phyloP scores from a whole-genome alignment of 2,797 vertebrate species.

The Pyrocephalus nanus region DNA sequence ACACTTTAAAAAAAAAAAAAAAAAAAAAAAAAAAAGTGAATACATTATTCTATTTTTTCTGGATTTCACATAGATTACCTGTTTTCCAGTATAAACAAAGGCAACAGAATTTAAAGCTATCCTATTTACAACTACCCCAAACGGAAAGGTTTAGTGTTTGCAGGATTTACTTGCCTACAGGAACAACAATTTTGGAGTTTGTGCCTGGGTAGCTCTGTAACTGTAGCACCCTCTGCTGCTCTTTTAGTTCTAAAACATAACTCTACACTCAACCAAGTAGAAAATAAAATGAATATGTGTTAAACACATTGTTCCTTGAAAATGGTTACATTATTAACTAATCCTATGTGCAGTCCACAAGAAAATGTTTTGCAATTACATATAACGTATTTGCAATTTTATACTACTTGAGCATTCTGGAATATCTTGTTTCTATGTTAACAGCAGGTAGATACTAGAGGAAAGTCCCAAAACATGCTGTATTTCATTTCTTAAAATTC shows the following conservation, averaged over 20 bases:
- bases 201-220: conserved; percentile 54
- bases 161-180: not conserved
- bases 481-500: not conserved
- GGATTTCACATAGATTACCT: not conserved
- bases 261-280: not conserved
- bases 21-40: not conserved
- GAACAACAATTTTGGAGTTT: not conserved
- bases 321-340: not conserved
- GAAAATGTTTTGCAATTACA: not conserved
- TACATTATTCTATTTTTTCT: not conserved
- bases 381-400: not conserved
- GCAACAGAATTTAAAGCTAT: not conserved
- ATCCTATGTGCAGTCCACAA: not conserved
- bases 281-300: not conserved
- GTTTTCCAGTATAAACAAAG: not conserved
- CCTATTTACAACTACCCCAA: not conserved
- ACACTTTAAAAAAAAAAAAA: not conserved
- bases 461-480: not conserved
- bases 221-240: conserved; percentile 79
- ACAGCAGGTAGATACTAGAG: not conserved
- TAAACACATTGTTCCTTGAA: not conserved
- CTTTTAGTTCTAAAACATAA: conserved; percentile 40
- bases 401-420: not conserved
- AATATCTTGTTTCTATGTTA: not conserved
- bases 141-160: not conserved